Conservation (phyloP, 2,888 invertebrate species). For the Amblyteles armatorius region DNA sequence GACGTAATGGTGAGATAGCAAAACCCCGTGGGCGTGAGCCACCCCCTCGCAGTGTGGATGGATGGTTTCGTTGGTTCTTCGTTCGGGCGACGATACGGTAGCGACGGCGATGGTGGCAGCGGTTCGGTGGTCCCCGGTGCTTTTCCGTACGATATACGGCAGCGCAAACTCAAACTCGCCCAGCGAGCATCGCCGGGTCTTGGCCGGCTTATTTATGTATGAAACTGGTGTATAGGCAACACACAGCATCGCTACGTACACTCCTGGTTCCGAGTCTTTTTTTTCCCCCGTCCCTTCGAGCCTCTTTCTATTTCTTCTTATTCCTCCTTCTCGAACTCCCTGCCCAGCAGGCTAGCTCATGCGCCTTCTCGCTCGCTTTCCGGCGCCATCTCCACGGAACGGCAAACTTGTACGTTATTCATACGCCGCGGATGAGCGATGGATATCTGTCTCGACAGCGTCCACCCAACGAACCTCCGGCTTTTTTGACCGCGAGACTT, state of each 20-base stretch:
- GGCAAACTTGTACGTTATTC: conserved; percentile 78
- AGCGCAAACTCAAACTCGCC: conserved; percentile 73
- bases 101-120: conserved; percentile 2
- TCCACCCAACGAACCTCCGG: conserved; percentile 57
- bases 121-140: conserved; percentile 59
- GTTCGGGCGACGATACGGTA: conserved; percentile 16
- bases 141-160: conserved; percentile 72
- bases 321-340: conserved; percentile 18
- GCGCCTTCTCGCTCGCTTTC: conserved; percentile 20
- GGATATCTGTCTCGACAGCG: conserved; percentile 74
- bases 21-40: conserved; percentile 9
- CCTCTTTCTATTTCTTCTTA: conserved; percentile 42
- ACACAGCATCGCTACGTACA: conserved; percentile 49
- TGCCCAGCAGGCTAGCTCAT: not conserved
- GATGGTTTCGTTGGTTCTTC: conserved; percentile 43
- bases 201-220: conserved; percentile 77
- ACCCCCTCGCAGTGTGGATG: conserved; percentile 50
- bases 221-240: conserved; percentile 70
- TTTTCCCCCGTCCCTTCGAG: conserved; percentile 27
- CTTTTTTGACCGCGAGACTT: conserved; percentile 54
- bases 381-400: conserved; percentile 55
- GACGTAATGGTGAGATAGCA: not conserved
- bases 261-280: conserved; percentile 5
- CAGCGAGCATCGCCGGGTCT: conserved; percentile 65
- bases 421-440: conserved; percentile 77